Conservation (phyloP, 2,888 invertebrate species). For the Andrena praecox region DNA sequence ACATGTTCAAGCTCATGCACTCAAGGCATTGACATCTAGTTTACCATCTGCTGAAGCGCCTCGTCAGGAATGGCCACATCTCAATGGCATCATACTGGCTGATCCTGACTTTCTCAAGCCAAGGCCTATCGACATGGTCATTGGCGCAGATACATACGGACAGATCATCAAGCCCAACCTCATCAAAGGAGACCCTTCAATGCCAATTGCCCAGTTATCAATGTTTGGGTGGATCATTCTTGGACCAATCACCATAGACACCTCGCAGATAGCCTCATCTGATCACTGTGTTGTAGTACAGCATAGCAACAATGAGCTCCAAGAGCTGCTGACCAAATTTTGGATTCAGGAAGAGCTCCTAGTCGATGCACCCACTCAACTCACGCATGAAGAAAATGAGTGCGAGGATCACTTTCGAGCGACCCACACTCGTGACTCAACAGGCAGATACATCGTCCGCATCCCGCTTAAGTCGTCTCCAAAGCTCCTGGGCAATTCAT, state of each 20-base stretch:
- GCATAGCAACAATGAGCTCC: neutral
- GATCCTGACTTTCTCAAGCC: neutral
- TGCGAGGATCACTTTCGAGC: conserved; percentile 41
- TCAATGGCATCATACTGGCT: neutral
- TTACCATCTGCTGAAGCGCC: neutral
- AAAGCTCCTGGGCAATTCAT: neutral
- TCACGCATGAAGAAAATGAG: conserved; percentile 28
- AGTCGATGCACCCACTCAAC: neutral
- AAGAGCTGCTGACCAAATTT: conserved; percentile 37
- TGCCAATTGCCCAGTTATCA: neutral
- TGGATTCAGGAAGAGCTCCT: conserved; percentile 48
- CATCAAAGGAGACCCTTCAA: neutral
- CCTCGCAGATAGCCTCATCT: neutral
- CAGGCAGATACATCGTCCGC: conserved; percentile 32
- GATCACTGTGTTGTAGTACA: neutral
- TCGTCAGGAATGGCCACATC: neutral
- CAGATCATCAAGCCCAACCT: conserved; percentile 1
- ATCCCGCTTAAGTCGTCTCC: conserved; percentile 21
- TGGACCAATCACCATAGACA: neutral
- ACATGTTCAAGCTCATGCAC: neutral
- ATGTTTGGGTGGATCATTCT: neutral
- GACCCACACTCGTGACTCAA: conserved; percentile 39
- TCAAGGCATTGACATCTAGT: neutral
- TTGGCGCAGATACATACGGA: neutral
- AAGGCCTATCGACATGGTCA: neutral